phyloP scores from a whole-genome alignment of 2,113 vertebrate species.

The Xenopus borealis region DNA sequence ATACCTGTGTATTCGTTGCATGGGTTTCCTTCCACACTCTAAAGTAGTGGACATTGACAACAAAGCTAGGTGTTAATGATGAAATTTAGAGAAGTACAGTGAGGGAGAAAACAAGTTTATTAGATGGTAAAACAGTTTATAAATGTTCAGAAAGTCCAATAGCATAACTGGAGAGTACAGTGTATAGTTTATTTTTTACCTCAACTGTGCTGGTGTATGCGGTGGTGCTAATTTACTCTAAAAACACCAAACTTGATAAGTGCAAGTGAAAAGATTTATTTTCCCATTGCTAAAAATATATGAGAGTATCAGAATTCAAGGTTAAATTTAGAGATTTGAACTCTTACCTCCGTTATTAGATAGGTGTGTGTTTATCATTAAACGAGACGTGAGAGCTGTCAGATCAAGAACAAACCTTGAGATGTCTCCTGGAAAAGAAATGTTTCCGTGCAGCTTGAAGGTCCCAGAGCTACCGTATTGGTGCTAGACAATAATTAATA shows the following conservation, averaged over 20 bases:
- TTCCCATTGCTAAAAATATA: background rate
- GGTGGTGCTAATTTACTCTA: background rate
- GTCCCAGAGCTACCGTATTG: conserved; percentile 9
- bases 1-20: too few relatives aligned
- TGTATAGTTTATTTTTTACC: too few relatives aligned
- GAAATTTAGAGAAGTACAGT: too few relatives aligned
- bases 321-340: conserved; percentile 14
- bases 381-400: conserved; percentile 18
- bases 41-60: too few relatives aligned
- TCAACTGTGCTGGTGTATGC: background rate
- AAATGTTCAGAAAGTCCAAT: too few relatives aligned
- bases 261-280: background rate
- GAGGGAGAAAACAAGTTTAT: too few relatives aligned
- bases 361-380: conserved; percentile 27
- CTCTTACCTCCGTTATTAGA: conserved; percentile 12
- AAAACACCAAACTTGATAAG: background rate
- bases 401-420: conserved; percentile 19
- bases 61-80: too few relatives aligned
- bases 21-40: too few relatives aligned
- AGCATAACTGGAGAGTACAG: too few relatives aligned
- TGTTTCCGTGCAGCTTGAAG: conserved; percentile 6
- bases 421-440: conserved; percentile 31
- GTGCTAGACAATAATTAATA: conserved; percentile 26
- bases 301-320: conserved; percentile 6
- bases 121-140: too few relatives aligned